Percentiles rank a stretch among this genome's conserved stretches.
Conservation (phyloP, 37 sponge, comb jelly and placozoan species). For the Corticium candelabrum region DNA sequence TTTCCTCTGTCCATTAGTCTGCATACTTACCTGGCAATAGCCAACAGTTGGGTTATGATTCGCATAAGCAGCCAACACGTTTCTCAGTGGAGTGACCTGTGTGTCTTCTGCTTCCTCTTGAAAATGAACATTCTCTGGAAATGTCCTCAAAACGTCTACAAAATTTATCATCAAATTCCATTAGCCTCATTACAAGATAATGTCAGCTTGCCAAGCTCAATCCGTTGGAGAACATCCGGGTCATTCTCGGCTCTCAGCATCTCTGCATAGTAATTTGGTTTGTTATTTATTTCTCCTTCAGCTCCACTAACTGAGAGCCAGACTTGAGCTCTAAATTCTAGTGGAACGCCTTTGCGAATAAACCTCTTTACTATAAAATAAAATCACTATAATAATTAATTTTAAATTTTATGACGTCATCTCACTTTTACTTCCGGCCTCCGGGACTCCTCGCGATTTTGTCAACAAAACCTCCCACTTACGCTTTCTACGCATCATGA, state of each 20-base stretch:
- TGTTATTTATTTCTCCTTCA: neutral
- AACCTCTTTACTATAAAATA: neutral
- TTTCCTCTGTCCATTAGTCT: neutral
- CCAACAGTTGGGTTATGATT: neutral
- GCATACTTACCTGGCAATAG: constrained; percentile 3
- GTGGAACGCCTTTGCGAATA: neutral
- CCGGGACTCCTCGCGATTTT: too few species aligned
- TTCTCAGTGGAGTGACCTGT: neutral
- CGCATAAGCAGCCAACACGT: neutral
- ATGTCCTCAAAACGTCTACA: neutral
- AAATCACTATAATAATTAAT: neutral
- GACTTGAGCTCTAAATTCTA: neutral
- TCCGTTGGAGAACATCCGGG: neutral
- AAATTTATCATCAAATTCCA: too few species aligned
- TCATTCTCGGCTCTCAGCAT: neutral
- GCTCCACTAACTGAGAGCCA: neutral
- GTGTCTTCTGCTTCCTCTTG: neutral
- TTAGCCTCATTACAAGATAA: neutral
- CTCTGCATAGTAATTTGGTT: neutral
- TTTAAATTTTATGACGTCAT: too few species aligned
- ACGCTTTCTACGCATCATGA: neutral
- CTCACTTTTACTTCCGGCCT: too few species aligned
- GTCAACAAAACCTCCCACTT: neutral
- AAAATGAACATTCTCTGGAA: neutral
- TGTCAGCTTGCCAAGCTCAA: neutral